Evolutionary conservation across 2,113 vertebrate genomes (phyloP), one percentile per base, ranked within the genome.

Genomic region (Eulemur macaco): DNA sequence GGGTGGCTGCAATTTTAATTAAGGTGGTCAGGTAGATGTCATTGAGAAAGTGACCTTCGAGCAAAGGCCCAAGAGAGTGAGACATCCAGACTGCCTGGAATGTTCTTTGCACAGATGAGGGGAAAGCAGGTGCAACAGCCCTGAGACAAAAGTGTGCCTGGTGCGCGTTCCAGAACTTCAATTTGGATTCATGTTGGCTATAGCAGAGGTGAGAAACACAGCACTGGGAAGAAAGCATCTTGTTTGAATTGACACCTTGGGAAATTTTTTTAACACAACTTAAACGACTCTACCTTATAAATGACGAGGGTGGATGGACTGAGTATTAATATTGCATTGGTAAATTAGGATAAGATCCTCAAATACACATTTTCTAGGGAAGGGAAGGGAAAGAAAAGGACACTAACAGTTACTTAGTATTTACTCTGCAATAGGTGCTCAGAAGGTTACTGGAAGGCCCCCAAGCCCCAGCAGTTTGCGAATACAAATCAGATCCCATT

Each of bases 401-500:
- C 27, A 14, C 27, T 42, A 77, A 37, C 15, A 17, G 58, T 56
- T 68, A 29, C 77, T 86, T 76, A 56, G 66, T 42, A 27, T 66
- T 96, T 78, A 56, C 31, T 73, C 85, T 29, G 20, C 60, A 42
- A 29, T 56, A 29, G 37, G 11, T 64, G 37, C 69, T 80, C 82
- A 54, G 89, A 93, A 94, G 58, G 34, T 94, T 83, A 42, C 64
- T 31, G 0, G 0, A 47, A 78, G 95, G 5, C 12, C 54, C 66
- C 80, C 63, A 42, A 89, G 29, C 56, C 42, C 86, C 54, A 60
- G 87, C 76, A 58, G 27, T 34, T 85, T 77, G 39, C 1, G 39
- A 87, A 82, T 64, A 73, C 77, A 63, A 82, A 77, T 82, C 76
- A 71, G 64, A 89, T 95, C 45, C 85, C 85, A 56, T 73, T 27